phyloP scores from a whole-genome alignment of 2,888 invertebrate genomes.

The Cosmorhoe ocellata region DNA sequence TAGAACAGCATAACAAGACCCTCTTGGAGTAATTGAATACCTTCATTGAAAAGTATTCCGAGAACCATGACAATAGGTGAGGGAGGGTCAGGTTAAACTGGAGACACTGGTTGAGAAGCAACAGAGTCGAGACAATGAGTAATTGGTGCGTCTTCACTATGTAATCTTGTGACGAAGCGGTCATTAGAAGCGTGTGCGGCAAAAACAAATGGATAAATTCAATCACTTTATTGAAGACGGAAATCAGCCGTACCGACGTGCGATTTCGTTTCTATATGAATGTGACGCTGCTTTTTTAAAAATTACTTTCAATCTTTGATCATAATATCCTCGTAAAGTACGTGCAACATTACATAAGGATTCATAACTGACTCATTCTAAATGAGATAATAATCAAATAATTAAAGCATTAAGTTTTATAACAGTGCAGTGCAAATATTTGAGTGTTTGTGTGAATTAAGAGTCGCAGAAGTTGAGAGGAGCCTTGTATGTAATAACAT shows the following conservation, averaged over 20 bases:
- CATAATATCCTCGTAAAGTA: neutral
- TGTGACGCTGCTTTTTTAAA: neutral
- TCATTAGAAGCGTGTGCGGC: conserved; percentile 26
- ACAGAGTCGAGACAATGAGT: conserved; percentile 50
- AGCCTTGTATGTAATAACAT: conserved; percentile 43
- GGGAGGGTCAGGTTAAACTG: conserved; percentile 43
- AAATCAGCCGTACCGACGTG: neutral
- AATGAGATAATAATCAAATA: neutral
- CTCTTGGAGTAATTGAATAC: conserved; percentile 38
- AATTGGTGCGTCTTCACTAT: conserved; percentile 43
- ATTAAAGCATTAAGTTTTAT: no score
- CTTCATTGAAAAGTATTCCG: conserved; percentile 32
- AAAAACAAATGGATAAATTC: conserved; percentile 27
- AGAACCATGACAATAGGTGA: conserved; percentile 37
- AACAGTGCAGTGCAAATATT: neutral
- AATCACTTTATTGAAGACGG: conserved; percentile 8
- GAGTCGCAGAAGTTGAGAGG: conserved; percentile 20
- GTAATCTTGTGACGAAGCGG: conserved; percentile 37
- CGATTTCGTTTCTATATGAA: neutral
- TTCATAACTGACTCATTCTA: neutral
- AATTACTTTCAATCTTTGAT: no score
- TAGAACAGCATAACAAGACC: conserved; percentile 37
- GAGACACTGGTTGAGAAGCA: conserved; percentile 42
- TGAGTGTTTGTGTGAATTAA: neutral
- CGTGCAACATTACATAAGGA: neutral